A percentile compares a stretch with the other conserved stretches of the same genome.
Conservation (phyloP, 1,140 invertebrate species). For the Phortica variegata region DNA sequence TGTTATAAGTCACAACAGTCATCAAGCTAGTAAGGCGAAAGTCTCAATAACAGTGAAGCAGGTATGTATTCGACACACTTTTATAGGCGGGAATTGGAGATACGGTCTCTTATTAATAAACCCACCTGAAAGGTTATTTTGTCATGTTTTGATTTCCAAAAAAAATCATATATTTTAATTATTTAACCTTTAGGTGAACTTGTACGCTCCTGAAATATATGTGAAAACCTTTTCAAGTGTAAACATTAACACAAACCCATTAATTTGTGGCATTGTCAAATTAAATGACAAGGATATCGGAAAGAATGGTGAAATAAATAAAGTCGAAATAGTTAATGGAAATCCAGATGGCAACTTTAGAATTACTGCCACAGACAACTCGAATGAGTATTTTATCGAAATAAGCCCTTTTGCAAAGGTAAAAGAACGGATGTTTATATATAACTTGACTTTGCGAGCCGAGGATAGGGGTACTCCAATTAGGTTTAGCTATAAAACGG, state of each 20-base stretch:
- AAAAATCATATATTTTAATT: too few species aligned
- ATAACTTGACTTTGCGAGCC: conserved; percentile 84
- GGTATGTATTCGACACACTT: conserved; percentile 31
- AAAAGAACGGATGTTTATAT: conserved; percentile 70
- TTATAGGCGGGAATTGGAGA: too few species aligned
- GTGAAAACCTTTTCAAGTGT: conserved; percentile 78
- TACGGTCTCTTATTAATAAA: background rate
- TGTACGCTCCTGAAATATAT: conserved; percentile 80
- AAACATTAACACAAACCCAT: conserved; percentile 78
- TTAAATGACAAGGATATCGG: conserved; percentile 82
- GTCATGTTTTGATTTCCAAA: too few species aligned
- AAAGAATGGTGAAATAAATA: conserved; percentile 77
- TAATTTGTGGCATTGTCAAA: conserved; percentile 87
- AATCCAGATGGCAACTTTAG: conserved; percentile 86
- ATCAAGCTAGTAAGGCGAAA: conserved; percentile 68
- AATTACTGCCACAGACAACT: conserved; percentile 64
- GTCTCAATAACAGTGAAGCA: conserved; percentile 74
- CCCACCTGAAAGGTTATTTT: background rate
- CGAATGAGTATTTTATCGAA: conserved; percentile 74
- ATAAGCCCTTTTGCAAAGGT: conserved; percentile 76
- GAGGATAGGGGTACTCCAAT: conserved; percentile 80
- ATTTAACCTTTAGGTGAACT: conserved; percentile 66
- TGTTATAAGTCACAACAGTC: conserved; percentile 62
- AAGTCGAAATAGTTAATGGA: conserved; percentile 84
- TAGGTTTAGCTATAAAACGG: conserved; percentile 70